Evolutionary conservation across 2,797 vertebrate genomes (phyloP), one percentile per base, ranked within the genome.

Genomic region (Erethizon dorsatum): DNA sequence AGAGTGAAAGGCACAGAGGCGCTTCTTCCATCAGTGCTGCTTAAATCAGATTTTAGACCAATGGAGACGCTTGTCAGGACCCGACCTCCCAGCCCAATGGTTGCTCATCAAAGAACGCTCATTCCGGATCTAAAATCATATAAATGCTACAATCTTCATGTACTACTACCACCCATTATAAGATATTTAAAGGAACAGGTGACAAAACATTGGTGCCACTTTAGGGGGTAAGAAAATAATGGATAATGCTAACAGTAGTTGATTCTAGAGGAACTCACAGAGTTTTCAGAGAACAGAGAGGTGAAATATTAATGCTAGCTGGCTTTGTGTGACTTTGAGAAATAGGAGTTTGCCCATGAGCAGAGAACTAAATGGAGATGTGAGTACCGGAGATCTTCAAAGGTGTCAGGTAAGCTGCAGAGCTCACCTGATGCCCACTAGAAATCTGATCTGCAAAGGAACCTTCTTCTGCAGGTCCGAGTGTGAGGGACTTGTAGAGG

Each of bases 201-300:
- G 65, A 83, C 45, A 83, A 95, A 69, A 47, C 13, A 8, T 73
- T 61, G 52, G 52, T 69, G n/a, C 8, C 92, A 67, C 71, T 92
- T 91, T 50, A 80, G 14, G 18, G 12, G 28, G 17, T 82, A 41
- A 41, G 33, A 37, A 63, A 82, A 85, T 83, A 75, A 84, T 14
- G 65, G 22, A 18, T 57, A n/a, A 28, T 85, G 33, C 63, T 47
- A 65, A 26, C 57, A 80, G 61, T 17, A 73, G 65, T 85, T 47
- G 69, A 86, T 83, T 83, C 61, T 86, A 73, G 18, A 31, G 65
- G 73, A 86, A 88, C 41, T 93, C 69, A 88, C 31, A 90, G 33
- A 93, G 83, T 73, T 85, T 83, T 75, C 65, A 90, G 78, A 91
- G 93, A 88, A 83, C 47, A 83, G 73, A 90, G 71, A 69, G 41